Conservation (phyloP, 2,113 vertebrate species). For the Argyrosomus japonicus region DNA sequence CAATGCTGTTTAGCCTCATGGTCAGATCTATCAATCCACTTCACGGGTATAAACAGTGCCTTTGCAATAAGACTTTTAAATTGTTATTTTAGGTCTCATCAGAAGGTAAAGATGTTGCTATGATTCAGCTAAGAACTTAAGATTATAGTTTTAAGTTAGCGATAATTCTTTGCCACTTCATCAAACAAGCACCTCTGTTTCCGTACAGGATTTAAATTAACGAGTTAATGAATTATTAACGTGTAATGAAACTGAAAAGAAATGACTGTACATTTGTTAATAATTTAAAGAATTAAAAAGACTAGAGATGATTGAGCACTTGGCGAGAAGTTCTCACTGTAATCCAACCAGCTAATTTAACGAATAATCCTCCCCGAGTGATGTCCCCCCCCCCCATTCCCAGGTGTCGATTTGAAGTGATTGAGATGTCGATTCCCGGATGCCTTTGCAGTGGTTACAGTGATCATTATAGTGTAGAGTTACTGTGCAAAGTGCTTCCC, state of each 20-base stretch:
- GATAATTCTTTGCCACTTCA: constrained; percentile 1
- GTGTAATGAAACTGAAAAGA: constrained; percentile 16
- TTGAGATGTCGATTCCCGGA: constrained; percentile 46
- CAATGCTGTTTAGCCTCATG: constrained; percentile 57
- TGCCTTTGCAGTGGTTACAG: constrained; percentile 65
- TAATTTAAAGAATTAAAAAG: constrained; percentile 47
- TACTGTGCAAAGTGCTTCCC: constrained; percentile 59
- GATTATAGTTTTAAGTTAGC: constrained; percentile 12
- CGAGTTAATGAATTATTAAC: constrained; percentile 32
- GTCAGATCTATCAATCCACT: constrained; percentile 40
- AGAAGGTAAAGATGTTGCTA: background rate
- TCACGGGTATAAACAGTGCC: constrained; percentile 70
- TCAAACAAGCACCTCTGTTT: constrained; percentile 1
- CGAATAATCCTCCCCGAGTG: background rate
- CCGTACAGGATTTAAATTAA: constrained; percentile 19
- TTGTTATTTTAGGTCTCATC: constrained; percentile 29
- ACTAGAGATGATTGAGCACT: background rate
- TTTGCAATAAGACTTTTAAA: constrained; percentile 56
- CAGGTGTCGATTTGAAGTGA: constrained; percentile 54
- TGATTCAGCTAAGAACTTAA: constrained; percentile 3
- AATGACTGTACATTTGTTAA: constrained; percentile 39
- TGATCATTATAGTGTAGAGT: constrained; percentile 61
- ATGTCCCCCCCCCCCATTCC: constrained; percentile 7
- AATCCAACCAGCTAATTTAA: constrained; percentile 25
- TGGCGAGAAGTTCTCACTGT: constrained; percentile 12